A percentile compares a stretch with the other conserved stretches of the same genome.
These are phyloP conservation scores for Champsocephalus gunnari DNA, from an alignment of 2,797 vertebrate genomes.

Conservation along the genomic window DNA sequence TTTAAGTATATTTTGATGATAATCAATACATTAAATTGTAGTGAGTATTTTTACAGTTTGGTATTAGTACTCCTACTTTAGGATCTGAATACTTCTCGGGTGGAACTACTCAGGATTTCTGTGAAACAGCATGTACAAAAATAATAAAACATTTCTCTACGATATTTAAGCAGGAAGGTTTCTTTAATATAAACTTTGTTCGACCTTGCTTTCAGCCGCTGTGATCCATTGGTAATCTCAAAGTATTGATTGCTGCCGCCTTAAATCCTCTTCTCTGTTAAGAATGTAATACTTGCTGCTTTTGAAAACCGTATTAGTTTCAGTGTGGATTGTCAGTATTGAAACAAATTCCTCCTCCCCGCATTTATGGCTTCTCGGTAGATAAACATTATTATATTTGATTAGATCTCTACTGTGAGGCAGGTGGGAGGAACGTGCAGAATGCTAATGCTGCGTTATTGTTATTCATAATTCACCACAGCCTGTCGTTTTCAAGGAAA, in stretches of 20 bases:
- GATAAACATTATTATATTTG: slow-evolving; percentile 52
- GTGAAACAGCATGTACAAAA: too few relatives aligned
- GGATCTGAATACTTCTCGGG: neutral
- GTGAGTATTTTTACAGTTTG: too few relatives aligned
- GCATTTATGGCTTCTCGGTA: neutral
- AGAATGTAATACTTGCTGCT: slow-evolving; percentile 9
- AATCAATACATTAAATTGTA: too few relatives aligned
- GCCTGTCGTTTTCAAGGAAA: slow-evolving; percentile 28
- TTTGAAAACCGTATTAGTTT: slow-evolving; percentile 6
- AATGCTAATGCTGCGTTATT: slow-evolving; percentile 46
- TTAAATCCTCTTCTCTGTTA: neutral
- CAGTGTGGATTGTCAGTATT: slow-evolving; percentile 11
- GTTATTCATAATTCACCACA: slow-evolving; percentile 46
- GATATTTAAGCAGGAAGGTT: too few relatives aligned
- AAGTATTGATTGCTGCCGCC: slow-evolving; percentile 15
- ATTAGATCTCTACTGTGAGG: slow-evolving; percentile 35
- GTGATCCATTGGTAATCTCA: slow-evolving; percentile 15
- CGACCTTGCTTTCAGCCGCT: neutral
- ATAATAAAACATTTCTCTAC: too few relatives aligned
- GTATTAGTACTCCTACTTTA: too few relatives aligned
- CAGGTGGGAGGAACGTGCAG: slow-evolving; percentile 15
- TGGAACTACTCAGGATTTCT: neutral
- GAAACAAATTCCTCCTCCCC: slow-evolving; percentile 1
- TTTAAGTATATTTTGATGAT: too few relatives aligned
- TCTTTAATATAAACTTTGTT: too few relatives aligned